phyloP scores from a whole-genome alignment of 2,797 vertebrate genomes.

The Sternotherus odoratus region DNA sequence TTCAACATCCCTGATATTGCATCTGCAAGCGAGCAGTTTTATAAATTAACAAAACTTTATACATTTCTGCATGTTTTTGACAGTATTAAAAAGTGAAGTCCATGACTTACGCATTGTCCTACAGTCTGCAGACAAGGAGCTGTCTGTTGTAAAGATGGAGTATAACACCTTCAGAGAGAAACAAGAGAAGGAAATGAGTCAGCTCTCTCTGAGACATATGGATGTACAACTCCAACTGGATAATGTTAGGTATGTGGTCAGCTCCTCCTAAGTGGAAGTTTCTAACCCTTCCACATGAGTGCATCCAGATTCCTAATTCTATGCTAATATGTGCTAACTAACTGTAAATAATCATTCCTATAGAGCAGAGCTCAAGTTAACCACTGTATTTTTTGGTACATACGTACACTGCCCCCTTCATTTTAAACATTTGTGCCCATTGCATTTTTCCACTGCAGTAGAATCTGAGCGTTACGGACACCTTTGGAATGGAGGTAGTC shows the following conservation, averaged over 20 bases:
- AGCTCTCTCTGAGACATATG: conserved; percentile 88
- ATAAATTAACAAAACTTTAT: neutral
- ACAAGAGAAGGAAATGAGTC: conserved; percentile 86
- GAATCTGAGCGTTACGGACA: no score
- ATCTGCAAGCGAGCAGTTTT: neutral
- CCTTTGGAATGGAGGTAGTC: no score
- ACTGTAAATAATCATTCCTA: neutral
- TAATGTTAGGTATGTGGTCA: conserved; percentile 86
- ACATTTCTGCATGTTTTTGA: conserved; percentile 31
- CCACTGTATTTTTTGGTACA: neutral
- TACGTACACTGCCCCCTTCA: neutral
- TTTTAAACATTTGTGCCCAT: neutral
- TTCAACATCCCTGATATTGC: rapidly evolving
- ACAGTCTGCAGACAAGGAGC: conserved; percentile 93
- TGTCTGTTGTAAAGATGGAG: conserved; percentile 83
- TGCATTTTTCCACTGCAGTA: neutral
- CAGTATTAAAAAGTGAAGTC: conserved; percentile 92
- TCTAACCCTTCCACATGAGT: neutral
- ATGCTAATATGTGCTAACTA: neutral
- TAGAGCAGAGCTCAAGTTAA: neutral
- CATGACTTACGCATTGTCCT: conserved; percentile 91
- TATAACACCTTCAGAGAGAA: conserved; percentile 79
- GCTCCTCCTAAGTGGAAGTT: neutral
- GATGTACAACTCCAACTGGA: conserved; percentile 91
- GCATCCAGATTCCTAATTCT: neutral